Percentiles rank a stretch among this genome's conserved stretches.
Evolutionary conservation across 2,888 invertebrate species (phyloP).

Genomic region (Lasioglossum calceatum): DNA sequence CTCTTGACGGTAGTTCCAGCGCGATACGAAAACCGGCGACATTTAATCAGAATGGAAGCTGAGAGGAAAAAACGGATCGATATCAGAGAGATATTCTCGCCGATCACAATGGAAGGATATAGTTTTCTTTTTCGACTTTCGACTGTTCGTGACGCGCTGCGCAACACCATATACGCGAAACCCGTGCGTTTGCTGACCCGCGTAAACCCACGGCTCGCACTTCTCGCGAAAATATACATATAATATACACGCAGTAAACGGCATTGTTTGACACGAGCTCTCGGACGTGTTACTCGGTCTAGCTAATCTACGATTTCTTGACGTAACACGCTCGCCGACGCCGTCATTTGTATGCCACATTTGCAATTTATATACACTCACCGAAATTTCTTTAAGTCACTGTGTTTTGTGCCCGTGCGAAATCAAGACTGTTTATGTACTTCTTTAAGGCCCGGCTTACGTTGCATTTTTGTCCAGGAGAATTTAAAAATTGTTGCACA

Average conservation of each 20-base stretch:
- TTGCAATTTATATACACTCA: too few relatives aligned
- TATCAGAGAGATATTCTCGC: not conserved
- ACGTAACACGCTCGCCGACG: not conserved
- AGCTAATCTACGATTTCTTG: not conserved
- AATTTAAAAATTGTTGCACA: too few relatives aligned
- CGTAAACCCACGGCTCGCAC: not conserved
- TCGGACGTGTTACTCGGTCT: not conserved
- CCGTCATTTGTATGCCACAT: not conserved
- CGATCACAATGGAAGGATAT: not conserved
- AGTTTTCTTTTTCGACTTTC: not conserved
- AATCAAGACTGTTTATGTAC: too few relatives aligned
- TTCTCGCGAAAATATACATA: not conserved
- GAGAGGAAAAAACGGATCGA: not conserved
- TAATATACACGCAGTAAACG: not conserved
- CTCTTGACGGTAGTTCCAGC: not conserved
- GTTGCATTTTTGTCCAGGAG: too few relatives aligned
- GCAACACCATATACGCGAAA: not conserved
- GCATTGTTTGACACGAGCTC: not conserved
- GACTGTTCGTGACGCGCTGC: not conserved
- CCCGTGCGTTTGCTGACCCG: not conserved
- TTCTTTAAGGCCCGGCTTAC: too few relatives aligned
- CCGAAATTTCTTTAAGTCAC: too few relatives aligned
- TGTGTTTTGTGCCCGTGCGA: too few relatives aligned
- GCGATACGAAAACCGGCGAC: not conserved
- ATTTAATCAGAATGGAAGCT: not conserved